phyloP scores from a whole-genome alignment of 2,888 invertebrate genomes.

The Crepidodera aurea region DNA sequence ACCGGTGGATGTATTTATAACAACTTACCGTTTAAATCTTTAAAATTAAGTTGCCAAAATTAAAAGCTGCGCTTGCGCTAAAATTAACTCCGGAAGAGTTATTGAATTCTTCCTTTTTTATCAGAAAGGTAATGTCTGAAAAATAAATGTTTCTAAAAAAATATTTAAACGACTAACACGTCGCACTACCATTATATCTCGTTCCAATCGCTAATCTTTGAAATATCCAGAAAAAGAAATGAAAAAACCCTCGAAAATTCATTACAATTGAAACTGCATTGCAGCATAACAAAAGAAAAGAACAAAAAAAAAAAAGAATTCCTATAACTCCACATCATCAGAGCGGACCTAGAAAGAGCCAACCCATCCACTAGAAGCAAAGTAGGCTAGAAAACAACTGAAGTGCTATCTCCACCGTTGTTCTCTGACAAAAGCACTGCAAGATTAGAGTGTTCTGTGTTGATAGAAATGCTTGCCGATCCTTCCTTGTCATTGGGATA shows the following conservation, averaged over 20 bases:
- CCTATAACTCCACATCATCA: constrained; percentile 23
- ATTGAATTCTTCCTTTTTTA: too few species aligned
- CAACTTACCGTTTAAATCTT: too few species aligned
- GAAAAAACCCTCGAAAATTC: constrained; percentile 1
- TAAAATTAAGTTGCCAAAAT: too few species aligned
- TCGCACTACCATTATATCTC: too few species aligned
- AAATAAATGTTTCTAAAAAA: too few species aligned
- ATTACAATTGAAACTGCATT: constrained; percentile 24
- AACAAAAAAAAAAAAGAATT: constrained; percentile 12
- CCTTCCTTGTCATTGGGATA: constrained; percentile 30
- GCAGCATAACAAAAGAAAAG: constrained; percentile 16
- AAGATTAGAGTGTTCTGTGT: constrained; percentile 40
- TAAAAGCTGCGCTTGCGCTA: too few species aligned
- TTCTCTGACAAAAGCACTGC: constrained; percentile 36
- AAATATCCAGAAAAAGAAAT: background rate
- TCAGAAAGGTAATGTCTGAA: too few species aligned
- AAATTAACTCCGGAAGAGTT: too few species aligned
- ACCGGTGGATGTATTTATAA: too few species aligned
- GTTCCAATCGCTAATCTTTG: background rate
- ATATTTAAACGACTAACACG: too few species aligned
- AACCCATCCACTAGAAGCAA: constrained; percentile 23
- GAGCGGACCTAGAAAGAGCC: constrained; percentile 15
- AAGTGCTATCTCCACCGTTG: constrained; percentile 40
- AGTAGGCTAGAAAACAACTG: constrained; percentile 34
- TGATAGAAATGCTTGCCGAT: constrained; percentile 37